These are phyloP conservation scores for Arrhopalites spinosus DNA, from an alignment of 2,888 invertebrate genomes.

Conservation along the genomic window DNA sequence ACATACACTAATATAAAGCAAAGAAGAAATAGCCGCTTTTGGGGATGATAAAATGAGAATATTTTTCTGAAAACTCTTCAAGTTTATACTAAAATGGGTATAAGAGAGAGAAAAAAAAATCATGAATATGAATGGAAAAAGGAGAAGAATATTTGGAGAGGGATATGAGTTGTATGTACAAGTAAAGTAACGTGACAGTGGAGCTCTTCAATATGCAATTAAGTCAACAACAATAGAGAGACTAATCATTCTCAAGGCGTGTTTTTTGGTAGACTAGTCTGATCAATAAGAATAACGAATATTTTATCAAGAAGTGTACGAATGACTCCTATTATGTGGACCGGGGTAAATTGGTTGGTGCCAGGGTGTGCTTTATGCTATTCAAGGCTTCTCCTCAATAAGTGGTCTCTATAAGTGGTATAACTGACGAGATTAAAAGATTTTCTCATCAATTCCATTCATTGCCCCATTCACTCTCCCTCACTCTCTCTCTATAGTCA, in stretches of 20 bases:
- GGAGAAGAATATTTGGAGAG: background rate
- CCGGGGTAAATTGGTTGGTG: conserved; percentile 52
- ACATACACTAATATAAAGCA: too few relatives aligned
- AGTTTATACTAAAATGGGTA: too few relatives aligned
- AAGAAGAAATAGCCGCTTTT: too few relatives aligned
- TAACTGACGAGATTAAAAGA: conserved; percentile 56
- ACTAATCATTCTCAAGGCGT: conserved; percentile 51
- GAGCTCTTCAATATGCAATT: conserved; percentile 51
- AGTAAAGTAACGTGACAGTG: conserved; percentile 15
- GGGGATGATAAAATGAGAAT: too few relatives aligned
- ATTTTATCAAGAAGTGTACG: conserved; percentile 39
- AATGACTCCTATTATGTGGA: conserved; percentile 55
- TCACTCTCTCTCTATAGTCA: conserved; percentile 6
- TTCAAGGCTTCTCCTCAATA: background rate
- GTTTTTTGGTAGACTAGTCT: conserved; percentile 32
- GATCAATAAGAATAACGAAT: conserved; percentile 39
- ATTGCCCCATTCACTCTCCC: conserved; percentile 17
- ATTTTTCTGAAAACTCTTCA: too few relatives aligned
- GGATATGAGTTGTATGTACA: background rate
- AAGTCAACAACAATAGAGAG: conserved; percentile 53
- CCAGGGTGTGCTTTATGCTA: conserved; percentile 56
- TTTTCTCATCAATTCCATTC: conserved; percentile 52
- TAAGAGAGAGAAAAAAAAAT: background rate
- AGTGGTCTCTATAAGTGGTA: conserved; percentile 45
- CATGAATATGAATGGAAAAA: background rate